These are phyloP conservation scores for Nyctalus aviator DNA, from an alignment of 2,797 vertebrate species.

Conservation along the genomic window DNA sequence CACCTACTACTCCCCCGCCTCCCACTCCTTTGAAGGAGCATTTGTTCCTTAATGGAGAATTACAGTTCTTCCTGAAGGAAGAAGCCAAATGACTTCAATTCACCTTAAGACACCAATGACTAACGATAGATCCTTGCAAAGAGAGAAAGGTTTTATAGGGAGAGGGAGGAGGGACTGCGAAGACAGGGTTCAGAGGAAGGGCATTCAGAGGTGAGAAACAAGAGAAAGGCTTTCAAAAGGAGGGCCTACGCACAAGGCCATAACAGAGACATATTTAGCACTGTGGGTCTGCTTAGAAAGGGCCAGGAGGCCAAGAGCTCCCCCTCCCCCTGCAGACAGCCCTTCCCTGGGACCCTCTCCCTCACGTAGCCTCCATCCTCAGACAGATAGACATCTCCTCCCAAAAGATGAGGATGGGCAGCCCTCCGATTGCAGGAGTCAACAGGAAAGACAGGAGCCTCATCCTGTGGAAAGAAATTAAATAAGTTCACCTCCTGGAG, in stretches of 20 bases:
- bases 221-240: neutral
- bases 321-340: fast-evolving
- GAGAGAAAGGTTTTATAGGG: slow-evolving; percentile 38
- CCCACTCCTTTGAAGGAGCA: slow-evolving; percentile 31
- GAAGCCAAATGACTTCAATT: slow-evolving; percentile 56
- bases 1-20: neutral
- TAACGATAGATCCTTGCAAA: slow-evolving; percentile 39
- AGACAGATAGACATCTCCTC: neutral
- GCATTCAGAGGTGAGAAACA: neutral
- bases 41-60: slow-evolving; percentile 57
- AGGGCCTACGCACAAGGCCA: neutral
- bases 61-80: neutral
- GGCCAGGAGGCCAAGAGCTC: too few species aligned
- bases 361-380: neutral
- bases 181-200: slow-evolving; percentile 29
- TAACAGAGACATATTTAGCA: neutral
- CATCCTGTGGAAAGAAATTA: neutral
- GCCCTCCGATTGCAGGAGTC: neutral
- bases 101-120: slow-evolving; percentile 53
- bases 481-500: neutral
- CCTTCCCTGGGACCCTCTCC: neutral
- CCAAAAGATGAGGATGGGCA: neutral
- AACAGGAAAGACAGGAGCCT: neutral
- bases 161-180: neutral
- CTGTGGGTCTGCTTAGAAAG: neutral